These are phyloP conservation scores for Enteromius unitaeniatus DNA, from an alignment of 2,797 vertebrate genomes.

Conservation along the genomic window DNA sequence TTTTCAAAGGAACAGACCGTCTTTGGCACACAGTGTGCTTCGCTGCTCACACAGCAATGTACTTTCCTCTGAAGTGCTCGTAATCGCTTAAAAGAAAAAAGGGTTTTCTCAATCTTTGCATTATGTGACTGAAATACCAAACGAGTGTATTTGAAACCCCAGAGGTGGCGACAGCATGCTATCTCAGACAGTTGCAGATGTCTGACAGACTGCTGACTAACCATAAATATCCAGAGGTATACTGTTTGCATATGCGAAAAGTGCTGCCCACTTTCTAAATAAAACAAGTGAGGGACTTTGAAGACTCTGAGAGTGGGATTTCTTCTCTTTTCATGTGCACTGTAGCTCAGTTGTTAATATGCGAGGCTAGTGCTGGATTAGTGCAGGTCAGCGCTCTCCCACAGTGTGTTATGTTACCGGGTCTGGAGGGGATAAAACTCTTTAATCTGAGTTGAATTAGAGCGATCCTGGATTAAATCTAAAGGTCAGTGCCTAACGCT, in stretches of 20 bases:
- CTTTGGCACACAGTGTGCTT: slow-evolving; percentile 33
- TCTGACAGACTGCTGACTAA: slow-evolving; percentile 16
- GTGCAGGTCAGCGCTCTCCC: slow-evolving; percentile 44
- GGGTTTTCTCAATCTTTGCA: slow-evolving; percentile 50
- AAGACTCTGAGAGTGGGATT: not conserved
- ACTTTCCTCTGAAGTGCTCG: slow-evolving; percentile 41
- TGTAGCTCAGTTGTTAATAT: slow-evolving; percentile 13
- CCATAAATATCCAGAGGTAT: not conserved
- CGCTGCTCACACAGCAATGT: slow-evolving; percentile 46
- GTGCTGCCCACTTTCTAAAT: not conserved
- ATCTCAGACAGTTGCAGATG: slow-evolving; percentile 12
- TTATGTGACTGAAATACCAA: slow-evolving; percentile 60
- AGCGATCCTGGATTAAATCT: slow-evolving; percentile 79
- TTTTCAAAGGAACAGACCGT: slow-evolving; percentile 38
- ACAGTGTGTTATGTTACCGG: slow-evolving; percentile 51
- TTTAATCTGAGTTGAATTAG: slow-evolving; percentile 80
- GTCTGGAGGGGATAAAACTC: slow-evolving; percentile 64
- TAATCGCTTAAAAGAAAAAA: slow-evolving; percentile 58
- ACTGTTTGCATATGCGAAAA: not conserved
- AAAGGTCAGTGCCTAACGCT: slow-evolving; percentile 78
- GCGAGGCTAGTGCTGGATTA: slow-evolving; percentile 50
- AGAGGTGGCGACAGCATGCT: slow-evolving; percentile 35
- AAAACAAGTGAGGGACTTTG: not conserved
- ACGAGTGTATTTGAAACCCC: not conserved
- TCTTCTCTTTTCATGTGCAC: not conserved